Conservation (phyloP, 2,113 vertebrate genomes). For the rabbit (Oryctolagus cuniculus) region mOryCun1.1 NC_091443.1:57424001-57424500, state of each 20-base stretch:
- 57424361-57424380: not conserved
- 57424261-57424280: not conserved
- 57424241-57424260: not conserved
- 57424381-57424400: not conserved
- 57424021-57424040: not conserved
- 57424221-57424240: not conserved
- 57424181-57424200: not conserved
- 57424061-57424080: not conserved
- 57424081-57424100: slow-evolving; percentile 35
- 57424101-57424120: slow-evolving; percentile 10
- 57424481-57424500: not conserved
- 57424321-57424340: not conserved
- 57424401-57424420: not conserved
- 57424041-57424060: not conserved
- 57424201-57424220: not conserved
- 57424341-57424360: not conserved
- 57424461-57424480: not conserved
- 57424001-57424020: not conserved
- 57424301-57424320: too few species aligned
- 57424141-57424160: not conserved
- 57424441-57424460: not conserved
- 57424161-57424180: not conserved
- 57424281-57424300: not conserved
- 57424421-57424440: not conserved
- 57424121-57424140: not conserved